Evolutionary conservation across 2,888 invertebrate genomes (phyloP).

Genomic region (Mongoloraphidia duomilia): DNA sequence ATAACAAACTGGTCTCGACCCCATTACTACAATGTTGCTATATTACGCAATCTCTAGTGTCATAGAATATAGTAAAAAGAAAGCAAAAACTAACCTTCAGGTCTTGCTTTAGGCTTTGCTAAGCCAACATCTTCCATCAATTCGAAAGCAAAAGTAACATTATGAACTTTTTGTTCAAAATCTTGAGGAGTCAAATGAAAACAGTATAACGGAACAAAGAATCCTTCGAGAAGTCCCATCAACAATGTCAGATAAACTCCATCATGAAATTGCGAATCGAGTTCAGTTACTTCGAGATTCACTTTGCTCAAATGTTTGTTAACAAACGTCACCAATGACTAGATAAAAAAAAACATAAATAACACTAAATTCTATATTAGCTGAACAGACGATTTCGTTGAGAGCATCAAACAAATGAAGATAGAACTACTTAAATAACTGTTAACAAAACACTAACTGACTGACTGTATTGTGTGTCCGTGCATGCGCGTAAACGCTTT

Average conservation of each 20-base stretch:
- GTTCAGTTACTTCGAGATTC: constrained; percentile 85
- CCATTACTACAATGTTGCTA: too few species aligned
- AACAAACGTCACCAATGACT: constrained; percentile 94
- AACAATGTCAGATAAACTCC: constrained; percentile 90
- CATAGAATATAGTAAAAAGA: background rate
- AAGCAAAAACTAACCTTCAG: constrained; percentile 58
- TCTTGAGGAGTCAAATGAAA: constrained; percentile 88
- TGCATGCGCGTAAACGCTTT: too few species aligned
- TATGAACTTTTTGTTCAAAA: constrained; percentile 87
- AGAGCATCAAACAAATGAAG: too few species aligned
- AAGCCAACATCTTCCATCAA: constrained; percentile 95
- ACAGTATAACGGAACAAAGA: constrained; percentile 91
- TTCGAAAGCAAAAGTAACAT: constrained; percentile 93
- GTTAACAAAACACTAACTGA: background rate
- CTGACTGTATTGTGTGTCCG: too few species aligned
- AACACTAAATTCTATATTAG: background rate
- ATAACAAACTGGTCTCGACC: too few species aligned
- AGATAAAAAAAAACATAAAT: constrained; percentile 23
- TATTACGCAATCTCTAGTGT: background rate
- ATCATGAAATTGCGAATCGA: constrained; percentile 93
- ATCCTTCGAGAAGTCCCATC: constrained; percentile 93
- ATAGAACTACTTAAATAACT: background rate
- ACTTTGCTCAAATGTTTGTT: constrained; percentile 96
- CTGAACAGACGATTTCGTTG: background rate
- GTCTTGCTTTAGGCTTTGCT: constrained; percentile 84